A percentile compares a stretch with the other conserved stretches of the same genome.
Conservation (phyloP, 2,888 invertebrate species). For the Protophormia terraenovae region DNA sequence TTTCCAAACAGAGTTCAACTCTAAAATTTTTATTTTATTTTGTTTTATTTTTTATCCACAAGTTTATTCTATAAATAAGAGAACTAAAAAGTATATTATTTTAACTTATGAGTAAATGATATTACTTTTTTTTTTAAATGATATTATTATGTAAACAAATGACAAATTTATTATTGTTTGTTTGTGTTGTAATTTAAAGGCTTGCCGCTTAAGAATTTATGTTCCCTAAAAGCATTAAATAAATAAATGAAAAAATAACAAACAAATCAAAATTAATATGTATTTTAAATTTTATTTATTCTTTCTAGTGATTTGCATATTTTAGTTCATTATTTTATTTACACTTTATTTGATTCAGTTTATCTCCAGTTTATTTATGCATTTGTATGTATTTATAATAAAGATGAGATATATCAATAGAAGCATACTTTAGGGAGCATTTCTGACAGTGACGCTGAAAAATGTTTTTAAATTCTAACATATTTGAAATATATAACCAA, state of each 20-base stretch:
- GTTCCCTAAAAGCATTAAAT: constrained; percentile 28
- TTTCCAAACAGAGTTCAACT: constrained; percentile 76
- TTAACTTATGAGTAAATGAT: constrained; percentile 5
- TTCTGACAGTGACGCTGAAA: neutral
- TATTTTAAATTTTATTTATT: constrained; percentile 26
- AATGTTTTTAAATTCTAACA: neutral
- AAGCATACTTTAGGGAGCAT: constrained; percentile 14
- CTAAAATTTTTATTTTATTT: constrained; percentile 53
- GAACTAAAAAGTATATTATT: neutral
- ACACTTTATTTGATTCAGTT: neutral
- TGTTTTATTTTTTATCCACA: constrained; percentile 18
- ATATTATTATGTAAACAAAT: constrained; percentile 7
- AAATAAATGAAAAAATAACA: neutral
- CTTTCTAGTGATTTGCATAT: neutral
- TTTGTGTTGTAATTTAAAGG: constrained; percentile 24
- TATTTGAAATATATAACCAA: too few species aligned
- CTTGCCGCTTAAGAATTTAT: constrained; percentile 13
- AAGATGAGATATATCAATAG: neutral
- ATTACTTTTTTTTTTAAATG: neutral
- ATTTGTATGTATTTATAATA: neutral
- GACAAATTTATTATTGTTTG: constrained; percentile 9
- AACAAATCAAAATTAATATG: constrained; percentile 20
- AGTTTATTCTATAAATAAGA: neutral
- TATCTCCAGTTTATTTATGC: neutral
- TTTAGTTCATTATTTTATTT: neutral